Evolutionary conservation across 1,140 invertebrate genomes (phyloP).

Genomic region (Ylistrum balloti): DNA sequence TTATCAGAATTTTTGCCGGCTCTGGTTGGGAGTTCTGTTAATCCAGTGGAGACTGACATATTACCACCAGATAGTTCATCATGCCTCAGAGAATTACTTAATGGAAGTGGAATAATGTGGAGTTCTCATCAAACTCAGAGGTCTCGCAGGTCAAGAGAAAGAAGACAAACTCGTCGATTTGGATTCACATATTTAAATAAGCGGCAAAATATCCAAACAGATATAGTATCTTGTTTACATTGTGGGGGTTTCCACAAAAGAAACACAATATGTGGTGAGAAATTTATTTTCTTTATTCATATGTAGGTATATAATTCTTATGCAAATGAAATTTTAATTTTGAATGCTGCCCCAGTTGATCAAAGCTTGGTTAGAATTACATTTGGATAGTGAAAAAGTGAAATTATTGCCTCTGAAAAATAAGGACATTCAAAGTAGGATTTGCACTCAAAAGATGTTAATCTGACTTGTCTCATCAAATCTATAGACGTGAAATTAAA

Average conservation of each 20-base stretch:
- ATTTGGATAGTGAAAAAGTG: no score
- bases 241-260: not conserved
- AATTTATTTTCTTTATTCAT: not conserved
- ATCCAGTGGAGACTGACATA: not conserved
- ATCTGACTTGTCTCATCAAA: no score
- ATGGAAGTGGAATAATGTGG: slow-evolving; percentile 12
- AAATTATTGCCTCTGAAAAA: no score
- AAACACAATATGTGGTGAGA: slow-evolving; percentile 10
- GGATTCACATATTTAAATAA: not conserved
- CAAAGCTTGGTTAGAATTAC: no score
- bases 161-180: not conserved
- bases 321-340: no score
- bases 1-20: not conserved
- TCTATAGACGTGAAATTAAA: no score
- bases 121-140: not conserved
- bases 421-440: no score
- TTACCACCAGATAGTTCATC: not conserved
- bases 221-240: slow-evolving; percentile 8
- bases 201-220: not conserved
- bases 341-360: no score
- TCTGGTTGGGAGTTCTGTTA: not conserved
- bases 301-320: no score
- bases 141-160: slow-evolving; percentile 8
- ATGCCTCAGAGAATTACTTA: not conserved
- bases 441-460: no score